Conservation (phyloP, 2,888 invertebrate species). For the Torymus auratus region DNA sequence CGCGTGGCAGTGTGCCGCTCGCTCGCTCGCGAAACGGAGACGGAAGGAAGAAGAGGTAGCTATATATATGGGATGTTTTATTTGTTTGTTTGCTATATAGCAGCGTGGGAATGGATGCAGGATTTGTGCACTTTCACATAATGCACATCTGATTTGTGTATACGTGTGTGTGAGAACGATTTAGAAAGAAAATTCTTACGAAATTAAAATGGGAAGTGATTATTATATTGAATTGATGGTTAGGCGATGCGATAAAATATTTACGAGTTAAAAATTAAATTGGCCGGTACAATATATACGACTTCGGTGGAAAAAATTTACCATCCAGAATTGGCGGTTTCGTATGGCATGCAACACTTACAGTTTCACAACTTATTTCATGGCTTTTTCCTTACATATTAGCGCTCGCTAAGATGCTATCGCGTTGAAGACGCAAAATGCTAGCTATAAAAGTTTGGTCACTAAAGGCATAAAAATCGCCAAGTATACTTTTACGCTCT, state of each 20-base stretch:
- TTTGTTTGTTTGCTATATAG: slow-evolving; percentile 39
- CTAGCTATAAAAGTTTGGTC: slow-evolving; percentile 25
- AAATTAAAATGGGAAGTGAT: too few relatives aligned
- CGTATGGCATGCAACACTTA: not conserved
- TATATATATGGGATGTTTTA: slow-evolving; percentile 12
- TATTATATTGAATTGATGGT: too few relatives aligned
- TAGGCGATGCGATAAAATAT: too few relatives aligned
- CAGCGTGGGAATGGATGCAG: not conserved
- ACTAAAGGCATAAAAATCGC: slow-evolving; percentile 17
- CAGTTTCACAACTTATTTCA: slow-evolving; percentile 15
- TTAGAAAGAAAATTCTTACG: too few relatives aligned
- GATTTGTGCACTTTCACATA: not conserved
- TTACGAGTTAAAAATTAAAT: too few relatives aligned
- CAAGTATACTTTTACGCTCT: not conserved
- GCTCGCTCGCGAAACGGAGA: not conserved
- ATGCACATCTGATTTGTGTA: not conserved
- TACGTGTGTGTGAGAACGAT: too few relatives aligned
- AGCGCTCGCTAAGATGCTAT: slow-evolving; percentile 16
- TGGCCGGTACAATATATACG: too few relatives aligned
- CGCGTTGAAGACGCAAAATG: slow-evolving; percentile 24
- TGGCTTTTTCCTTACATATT: slow-evolving; percentile 15
- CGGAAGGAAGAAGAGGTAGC: not conserved
- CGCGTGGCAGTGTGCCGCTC: not conserved
- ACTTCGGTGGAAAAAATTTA: too few relatives aligned
- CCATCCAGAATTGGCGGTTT: not conserved